These are phyloP conservation scores for Kryptopterus vitreolus DNA, from an alignment of 2,797 vertebrate genomes.

Conservation along the genomic window DNA sequence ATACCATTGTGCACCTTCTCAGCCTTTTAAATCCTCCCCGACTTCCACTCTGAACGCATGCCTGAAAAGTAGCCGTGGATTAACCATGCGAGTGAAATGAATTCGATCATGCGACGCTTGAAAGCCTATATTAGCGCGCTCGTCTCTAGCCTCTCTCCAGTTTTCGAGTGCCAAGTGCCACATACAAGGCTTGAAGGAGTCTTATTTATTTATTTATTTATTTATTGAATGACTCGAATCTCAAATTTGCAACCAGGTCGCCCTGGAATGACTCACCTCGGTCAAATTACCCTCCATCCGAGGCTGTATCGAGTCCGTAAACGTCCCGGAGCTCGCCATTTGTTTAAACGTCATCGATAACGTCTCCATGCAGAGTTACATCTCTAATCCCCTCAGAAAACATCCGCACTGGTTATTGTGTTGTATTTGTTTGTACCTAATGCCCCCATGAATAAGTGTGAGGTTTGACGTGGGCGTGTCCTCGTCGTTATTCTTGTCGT, in stretches of 20 bases:
- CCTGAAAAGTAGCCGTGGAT: not conserved
- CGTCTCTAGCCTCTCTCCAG: not conserved
- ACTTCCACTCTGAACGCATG: not conserved
- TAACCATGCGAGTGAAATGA: no score
- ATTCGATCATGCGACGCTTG: not conserved
- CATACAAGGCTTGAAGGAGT: not conserved
- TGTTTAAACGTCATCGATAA: not conserved
- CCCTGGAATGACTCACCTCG: not conserved
- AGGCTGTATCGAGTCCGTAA: not conserved
- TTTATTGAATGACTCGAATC: not conserved
- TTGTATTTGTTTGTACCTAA: not conserved
- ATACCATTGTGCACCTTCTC: not conserved
- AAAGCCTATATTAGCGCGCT: not conserved
- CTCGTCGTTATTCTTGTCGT: no score
- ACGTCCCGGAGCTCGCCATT: not conserved
- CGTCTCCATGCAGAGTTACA: not conserved
- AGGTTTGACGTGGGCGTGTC: not conserved
- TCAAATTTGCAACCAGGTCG: slow-evolving; percentile 17
- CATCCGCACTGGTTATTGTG: not conserved
- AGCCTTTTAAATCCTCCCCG: not conserved
- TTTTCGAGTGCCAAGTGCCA: not conserved
- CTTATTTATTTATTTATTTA: not conserved
- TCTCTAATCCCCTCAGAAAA: not conserved
- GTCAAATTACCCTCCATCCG: not conserved
- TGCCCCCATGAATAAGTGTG: not conserved